A percentile compares a stretch with the other conserved stretches of the same genome.
Conservation (phyloP, 2,113 vertebrate genomes). For the Pica pica region DNA sequence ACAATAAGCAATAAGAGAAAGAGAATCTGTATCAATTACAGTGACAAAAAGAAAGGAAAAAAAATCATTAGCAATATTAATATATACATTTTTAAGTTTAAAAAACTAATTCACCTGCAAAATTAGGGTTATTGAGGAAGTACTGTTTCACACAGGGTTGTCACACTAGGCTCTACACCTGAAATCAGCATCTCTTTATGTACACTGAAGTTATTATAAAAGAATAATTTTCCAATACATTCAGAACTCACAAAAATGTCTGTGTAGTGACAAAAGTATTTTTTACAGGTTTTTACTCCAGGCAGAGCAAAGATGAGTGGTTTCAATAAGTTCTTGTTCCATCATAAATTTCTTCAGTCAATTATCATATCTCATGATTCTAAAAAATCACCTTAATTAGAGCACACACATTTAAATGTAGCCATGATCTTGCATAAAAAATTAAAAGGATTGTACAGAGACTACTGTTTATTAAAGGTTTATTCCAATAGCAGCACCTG, state of each 20-base stretch:
- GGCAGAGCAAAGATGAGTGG: background rate
- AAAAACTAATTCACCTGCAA: background rate
- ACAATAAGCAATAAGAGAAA: background rate
- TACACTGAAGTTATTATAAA: background rate
- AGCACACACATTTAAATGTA: background rate
- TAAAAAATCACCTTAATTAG: background rate
- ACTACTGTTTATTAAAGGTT: background rate
- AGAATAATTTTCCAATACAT: background rate
- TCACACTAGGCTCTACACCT: background rate
- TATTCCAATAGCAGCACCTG: background rate
- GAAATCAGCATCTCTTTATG: background rate
- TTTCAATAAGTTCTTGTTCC: background rate
- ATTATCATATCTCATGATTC: background rate
- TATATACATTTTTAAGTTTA: background rate
- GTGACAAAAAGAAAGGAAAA: background rate
- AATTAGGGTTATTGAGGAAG: background rate
- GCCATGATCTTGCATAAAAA: background rate
- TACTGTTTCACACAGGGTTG: background rate
- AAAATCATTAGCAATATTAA: background rate
- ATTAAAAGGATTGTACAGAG: background rate
- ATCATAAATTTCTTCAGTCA: background rate
- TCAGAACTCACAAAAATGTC: background rate
- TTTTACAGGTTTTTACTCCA: background rate
- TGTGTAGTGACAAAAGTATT: background rate
- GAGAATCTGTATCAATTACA: background rate